Evolutionary conservation across 2,113 vertebrate species (phyloP).

Genomic region (Semicossyphus pulcher): DNA sequence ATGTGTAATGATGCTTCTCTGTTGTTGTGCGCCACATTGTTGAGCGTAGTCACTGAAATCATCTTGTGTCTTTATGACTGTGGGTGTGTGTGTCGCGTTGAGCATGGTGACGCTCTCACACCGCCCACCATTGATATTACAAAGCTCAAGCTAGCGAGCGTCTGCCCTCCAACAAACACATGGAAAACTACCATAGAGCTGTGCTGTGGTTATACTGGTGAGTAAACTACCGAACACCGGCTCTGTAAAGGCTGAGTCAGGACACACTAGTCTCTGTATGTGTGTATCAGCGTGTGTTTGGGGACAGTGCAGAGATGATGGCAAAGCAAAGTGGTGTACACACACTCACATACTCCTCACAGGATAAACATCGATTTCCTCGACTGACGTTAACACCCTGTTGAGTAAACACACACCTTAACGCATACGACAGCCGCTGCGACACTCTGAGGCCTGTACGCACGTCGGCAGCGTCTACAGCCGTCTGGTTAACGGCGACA

Average conservation of each 20-base stretch:
- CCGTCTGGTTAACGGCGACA: not conserved
- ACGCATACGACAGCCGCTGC: constrained; percentile 24
- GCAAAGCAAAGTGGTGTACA: constrained; percentile 75
- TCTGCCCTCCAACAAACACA: constrained; percentile 40
- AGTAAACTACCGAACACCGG: constrained; percentile 24
- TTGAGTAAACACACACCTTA: constrained; percentile 76
- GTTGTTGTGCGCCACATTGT: constrained; percentile 42
- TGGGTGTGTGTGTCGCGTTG: constrained; percentile 18
- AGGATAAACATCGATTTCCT: constrained; percentile 76
- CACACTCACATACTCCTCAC: constrained; percentile 55
- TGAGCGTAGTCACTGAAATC: constrained; percentile 53
- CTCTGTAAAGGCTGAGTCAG: constrained; percentile 68
- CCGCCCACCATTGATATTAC: constrained; percentile 60
- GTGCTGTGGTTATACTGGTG: constrained; percentile 27
- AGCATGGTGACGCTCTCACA: constrained; percentile 67
- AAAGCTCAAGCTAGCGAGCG: constrained; percentile 45
- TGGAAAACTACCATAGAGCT: constrained; percentile 65
- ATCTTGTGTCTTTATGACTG: constrained; percentile 31
- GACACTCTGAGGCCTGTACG: constrained; percentile 24
- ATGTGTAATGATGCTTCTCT: constrained; percentile 56
- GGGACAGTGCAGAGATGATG: constrained; percentile 73
- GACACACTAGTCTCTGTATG: constrained; percentile 30
- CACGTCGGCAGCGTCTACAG: constrained; percentile 12
- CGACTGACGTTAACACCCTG: constrained; percentile 76
- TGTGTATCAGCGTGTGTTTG: constrained; percentile 69